These are phyloP conservation scores for Ursus arctos DNA, from an alignment of 2,113 vertebrate species.

Conservation along the genomic window DNA sequence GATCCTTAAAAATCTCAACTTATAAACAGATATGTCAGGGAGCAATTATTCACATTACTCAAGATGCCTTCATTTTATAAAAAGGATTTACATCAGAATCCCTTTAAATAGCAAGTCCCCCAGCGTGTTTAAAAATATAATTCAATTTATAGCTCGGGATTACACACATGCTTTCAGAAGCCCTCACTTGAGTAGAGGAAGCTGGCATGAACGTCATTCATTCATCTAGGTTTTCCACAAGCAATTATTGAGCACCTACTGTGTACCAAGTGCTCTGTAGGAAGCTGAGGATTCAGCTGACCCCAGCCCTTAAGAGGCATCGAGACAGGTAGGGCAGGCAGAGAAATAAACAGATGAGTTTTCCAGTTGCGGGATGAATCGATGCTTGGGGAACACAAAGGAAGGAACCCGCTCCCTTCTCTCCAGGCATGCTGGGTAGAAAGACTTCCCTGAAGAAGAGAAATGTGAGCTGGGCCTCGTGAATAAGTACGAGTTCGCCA, in stretches of 20 bases:
- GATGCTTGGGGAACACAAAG: background rate
- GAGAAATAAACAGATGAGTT: background rate
- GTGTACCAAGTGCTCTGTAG: background rate
- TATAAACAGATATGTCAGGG: conserved; percentile 79
- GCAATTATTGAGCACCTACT: background rate
- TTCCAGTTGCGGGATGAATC: background rate
- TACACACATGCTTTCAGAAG: conserved; percentile 32
- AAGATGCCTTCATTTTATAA: conserved; percentile 81
- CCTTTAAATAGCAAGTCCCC: conserved; percentile 78
- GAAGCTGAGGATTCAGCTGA: background rate
- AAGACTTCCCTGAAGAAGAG: background rate
- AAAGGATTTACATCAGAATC: conserved; percentile 78
- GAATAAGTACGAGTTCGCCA: background rate
- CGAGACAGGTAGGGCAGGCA: background rate
- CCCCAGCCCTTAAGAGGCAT: accelerated
- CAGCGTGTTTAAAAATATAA: conserved; percentile 74
- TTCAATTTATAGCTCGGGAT: conserved; percentile 77
- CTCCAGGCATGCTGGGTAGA: background rate
- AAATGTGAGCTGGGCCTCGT: background rate
- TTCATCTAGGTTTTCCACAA: conserved; percentile 20
- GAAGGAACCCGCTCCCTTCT: background rate
- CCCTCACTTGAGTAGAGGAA: conserved; percentile 48
- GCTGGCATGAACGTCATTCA: background rate
- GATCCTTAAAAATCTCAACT: conserved; percentile 59
- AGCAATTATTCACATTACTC: conserved; percentile 81